Conservation (phyloP, 2,113 vertebrate genomes). For the Stictonetta naevosa region DNA sequence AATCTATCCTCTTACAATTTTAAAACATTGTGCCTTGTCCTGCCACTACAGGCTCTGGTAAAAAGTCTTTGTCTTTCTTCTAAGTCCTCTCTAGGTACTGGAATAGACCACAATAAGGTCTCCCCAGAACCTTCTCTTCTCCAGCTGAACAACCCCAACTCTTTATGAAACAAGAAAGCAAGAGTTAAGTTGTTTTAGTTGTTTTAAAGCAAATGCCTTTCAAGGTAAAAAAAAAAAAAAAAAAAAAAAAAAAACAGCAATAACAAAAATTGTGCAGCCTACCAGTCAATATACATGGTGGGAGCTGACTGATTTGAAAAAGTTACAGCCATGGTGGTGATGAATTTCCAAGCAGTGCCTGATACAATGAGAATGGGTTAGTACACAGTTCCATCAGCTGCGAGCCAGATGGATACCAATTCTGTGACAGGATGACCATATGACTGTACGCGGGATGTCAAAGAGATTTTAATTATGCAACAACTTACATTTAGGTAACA, state of each 20-base stretch:
- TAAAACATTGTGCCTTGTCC: too few species aligned
- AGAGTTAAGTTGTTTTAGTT: background rate
- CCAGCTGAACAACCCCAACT: background rate
- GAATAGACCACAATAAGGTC: background rate
- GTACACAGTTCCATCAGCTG: background rate
- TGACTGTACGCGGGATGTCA: constrained; percentile 48
- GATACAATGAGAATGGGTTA: background rate
- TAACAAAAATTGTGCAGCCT: background rate
- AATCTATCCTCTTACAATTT: too few species aligned
- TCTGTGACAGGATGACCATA: constrained; percentile 9
- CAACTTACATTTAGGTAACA: constrained; percentile 55
- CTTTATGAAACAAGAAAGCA: background rate
- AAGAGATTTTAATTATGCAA: constrained; percentile 72
- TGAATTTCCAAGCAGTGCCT: background rate
- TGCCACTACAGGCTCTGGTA: too few species aligned
- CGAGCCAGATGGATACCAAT: constrained; percentile 25
- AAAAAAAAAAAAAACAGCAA: too few species aligned
- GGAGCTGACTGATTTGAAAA: background rate
- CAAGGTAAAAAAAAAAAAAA: background rate
- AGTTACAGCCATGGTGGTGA: background rate
- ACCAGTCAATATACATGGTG: background rate
- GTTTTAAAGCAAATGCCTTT: background rate
- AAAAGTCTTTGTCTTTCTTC: too few species aligned
- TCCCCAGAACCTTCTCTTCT: background rate
- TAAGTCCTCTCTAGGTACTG: background rate